Conservation (phyloP, 2,888 invertebrate genomes). For the Griposia aprilina region DNA sequence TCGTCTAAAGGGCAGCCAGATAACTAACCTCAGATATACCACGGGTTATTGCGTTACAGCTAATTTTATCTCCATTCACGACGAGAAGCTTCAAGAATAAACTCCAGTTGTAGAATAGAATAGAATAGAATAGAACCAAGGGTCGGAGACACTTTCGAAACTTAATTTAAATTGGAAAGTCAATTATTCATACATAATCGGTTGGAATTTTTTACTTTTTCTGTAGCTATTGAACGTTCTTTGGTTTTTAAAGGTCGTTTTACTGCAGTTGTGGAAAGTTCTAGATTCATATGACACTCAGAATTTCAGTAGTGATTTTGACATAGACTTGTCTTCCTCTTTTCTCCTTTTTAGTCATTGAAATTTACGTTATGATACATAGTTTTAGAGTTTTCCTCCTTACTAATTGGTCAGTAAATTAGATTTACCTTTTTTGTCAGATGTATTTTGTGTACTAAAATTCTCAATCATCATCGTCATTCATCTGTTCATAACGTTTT, state of each 20-base stretch:
- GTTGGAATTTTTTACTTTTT: not conserved
- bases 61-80: slow-evolving; percentile 41
- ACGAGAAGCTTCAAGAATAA: slow-evolving; percentile 30
- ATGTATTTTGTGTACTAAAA: too few species aligned
- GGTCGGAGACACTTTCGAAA: slow-evolving; percentile 36
- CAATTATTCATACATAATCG: slow-evolving; percentile 25
- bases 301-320: not conserved
- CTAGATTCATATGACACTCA: not conserved
- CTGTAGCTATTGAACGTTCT: not conserved
- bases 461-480: not conserved
- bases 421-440: too few species aligned
- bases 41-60: slow-evolving; percentile 29
- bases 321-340: not conserved
- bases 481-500: not conserved
- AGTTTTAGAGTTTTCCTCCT: not conserved
- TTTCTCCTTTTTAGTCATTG: not conserved
- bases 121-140: slow-evolving; percentile 17
- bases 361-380: not conserved
- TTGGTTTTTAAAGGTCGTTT: slow-evolving; percentile 6
- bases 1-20: slow-evolving; percentile 44
- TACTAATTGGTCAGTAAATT: not conserved
- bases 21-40: slow-evolving; percentile 40
- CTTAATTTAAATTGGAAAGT: slow-evolving; percentile 36
- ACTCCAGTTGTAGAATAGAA: slow-evolving; percentile 10
- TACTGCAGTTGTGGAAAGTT: not conserved